Conservation (phyloP, 2,888 invertebrate species). For the Orthonychiurus folsomi region DNA sequence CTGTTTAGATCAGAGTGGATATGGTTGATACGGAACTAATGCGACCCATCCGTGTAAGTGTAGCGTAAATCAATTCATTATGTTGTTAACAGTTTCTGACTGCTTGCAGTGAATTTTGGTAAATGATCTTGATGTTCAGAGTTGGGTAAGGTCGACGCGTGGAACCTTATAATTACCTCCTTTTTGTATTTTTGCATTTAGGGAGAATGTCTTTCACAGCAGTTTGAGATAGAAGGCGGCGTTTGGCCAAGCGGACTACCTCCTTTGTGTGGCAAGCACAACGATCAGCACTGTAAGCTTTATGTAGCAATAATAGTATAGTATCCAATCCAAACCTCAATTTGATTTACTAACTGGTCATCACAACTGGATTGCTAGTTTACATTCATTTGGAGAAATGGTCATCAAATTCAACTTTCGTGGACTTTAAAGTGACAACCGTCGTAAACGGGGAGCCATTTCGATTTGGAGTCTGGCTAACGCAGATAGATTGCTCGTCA, state of each 20-base stretch:
- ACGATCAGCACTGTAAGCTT: constrained; percentile 21
- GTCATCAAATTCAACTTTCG: constrained; percentile 27
- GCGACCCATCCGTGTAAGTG: constrained; percentile 35
- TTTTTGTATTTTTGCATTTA: no score
- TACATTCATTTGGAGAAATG: constrained; percentile 40
- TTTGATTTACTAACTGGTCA: no score
- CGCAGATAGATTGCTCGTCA: constrained; percentile 40
- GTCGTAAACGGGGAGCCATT: constrained; percentile 34
- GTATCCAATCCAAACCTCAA: background rate
- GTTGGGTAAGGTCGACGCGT: no score
- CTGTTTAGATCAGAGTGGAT: constrained; percentile 36
- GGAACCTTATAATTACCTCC: no score
- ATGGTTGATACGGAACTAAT: constrained; percentile 41
- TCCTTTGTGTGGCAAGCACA: constrained; percentile 34
- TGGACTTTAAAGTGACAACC: constrained; percentile 40
- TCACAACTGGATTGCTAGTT: no score
- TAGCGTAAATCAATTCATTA: no score
- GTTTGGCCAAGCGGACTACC: constrained; percentile 39
- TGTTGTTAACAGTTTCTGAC: no score
- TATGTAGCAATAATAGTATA: background rate
- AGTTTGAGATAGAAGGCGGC: constrained; percentile 37
- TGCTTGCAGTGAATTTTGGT: no score
- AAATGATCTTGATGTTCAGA: no score
- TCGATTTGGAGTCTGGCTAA: constrained; percentile 40
- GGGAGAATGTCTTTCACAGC: constrained; percentile 40